Evolutionary conservation across 2,888 invertebrate species (phyloP).

Genomic region (Neuroscelio doddi): DNA sequence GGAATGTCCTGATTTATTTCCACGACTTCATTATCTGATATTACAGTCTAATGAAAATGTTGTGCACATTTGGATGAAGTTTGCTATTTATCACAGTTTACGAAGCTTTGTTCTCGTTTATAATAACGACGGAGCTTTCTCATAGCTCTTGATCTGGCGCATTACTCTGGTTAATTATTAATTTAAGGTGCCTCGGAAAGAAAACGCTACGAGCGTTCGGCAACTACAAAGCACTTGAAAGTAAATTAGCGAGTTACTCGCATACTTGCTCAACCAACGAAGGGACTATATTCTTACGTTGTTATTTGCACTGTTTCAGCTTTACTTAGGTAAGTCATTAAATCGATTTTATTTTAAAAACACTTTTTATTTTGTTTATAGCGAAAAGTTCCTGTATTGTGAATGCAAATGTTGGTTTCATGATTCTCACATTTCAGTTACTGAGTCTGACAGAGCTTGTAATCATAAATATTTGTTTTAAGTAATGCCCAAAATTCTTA

Average conservation of each 20-base stretch:
- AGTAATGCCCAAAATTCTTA: too few species aligned
- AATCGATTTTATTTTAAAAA: conserved; percentile 2
- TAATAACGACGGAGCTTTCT: conserved; percentile 16
- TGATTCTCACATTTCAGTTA: too few species aligned
- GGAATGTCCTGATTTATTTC: too few species aligned
- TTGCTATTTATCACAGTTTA: conserved; percentile 18
- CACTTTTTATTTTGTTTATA: neutral
- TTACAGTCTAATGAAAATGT: too few species aligned
- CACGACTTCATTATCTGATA: too few species aligned
- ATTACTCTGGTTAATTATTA: conserved; percentile 29
- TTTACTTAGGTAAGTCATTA: conserved; percentile 22
- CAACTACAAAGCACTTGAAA: conserved; percentile 23
- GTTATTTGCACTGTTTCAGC: conserved; percentile 28
- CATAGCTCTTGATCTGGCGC: conserved; percentile 21
- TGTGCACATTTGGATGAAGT: neutral
- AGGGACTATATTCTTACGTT: conserved; percentile 14
- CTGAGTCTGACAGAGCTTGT: too few species aligned
- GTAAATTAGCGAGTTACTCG: conserved; percentile 25
- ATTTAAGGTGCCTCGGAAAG: conserved; percentile 23
- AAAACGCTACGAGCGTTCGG: conserved; percentile 16
- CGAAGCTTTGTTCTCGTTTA: conserved; percentile 16
- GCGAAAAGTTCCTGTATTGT: too few species aligned
- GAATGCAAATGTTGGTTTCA: too few species aligned
- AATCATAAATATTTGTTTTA: too few species aligned
- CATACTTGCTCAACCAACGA: conserved; percentile 8